Conservation (phyloP, 30 jellyfish, hydroid and myxozoan species). For the Turritopsis dohrnii region DNA sequence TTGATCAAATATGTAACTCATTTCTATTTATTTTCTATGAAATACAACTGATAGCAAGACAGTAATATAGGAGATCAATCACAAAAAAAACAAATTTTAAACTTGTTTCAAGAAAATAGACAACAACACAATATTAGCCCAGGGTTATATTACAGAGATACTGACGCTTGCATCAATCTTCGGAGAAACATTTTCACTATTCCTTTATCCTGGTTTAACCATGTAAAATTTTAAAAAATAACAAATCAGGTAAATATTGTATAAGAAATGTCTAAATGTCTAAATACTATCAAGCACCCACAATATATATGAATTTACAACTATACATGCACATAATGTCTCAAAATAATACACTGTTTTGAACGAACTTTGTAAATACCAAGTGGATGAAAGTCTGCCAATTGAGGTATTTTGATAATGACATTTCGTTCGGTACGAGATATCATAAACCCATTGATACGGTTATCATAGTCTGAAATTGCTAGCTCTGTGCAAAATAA, state of each 20-base stretch:
- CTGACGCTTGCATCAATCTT: no score
- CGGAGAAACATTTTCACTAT: no score
- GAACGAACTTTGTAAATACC: background rate
- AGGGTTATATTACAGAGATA: no score
- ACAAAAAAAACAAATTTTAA: background rate
- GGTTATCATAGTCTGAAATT: background rate
- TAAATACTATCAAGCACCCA: no score
- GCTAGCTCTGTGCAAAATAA: background rate
- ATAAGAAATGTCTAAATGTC: no score
- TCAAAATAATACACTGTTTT: background rate
- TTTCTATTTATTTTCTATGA: background rate
- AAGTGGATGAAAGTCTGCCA: background rate
- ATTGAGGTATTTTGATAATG: background rate
- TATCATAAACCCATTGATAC: background rate
- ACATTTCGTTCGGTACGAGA: background rate
- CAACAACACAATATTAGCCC: no score
- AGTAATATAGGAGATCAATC: background rate
- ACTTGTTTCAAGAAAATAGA: no score
- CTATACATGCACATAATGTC: background rate
- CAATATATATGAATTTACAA: background rate
- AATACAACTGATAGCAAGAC: background rate
- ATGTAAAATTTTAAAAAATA: no score
- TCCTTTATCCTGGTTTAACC: no score
- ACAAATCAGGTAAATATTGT: no score
- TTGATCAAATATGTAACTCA: constrained; percentile 7